phyloP scores from a whole-genome alignment of 1,140 invertebrate genomes.

The Neuroterus valhalla region DNA sequence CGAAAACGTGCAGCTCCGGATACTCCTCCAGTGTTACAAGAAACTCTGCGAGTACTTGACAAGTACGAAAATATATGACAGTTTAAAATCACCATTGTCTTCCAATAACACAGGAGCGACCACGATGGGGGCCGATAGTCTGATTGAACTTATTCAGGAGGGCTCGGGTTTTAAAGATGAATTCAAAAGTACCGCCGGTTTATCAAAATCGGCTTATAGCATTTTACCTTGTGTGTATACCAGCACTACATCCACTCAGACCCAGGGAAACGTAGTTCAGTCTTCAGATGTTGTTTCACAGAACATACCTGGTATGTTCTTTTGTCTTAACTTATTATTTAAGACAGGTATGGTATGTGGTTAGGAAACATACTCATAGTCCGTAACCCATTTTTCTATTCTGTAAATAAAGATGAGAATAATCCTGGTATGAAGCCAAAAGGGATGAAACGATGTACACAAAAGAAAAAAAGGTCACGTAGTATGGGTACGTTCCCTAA shows the following conservation, averaged over 20 bases:
- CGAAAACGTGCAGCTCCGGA: slow-evolving; percentile 88
- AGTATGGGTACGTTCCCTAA: too few relatives aligned
- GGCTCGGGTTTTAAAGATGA: slow-evolving; percentile 86
- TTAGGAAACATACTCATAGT: neutral
- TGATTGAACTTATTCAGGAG: slow-evolving; percentile 86
- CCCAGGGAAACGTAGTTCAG: slow-evolving; percentile 72
- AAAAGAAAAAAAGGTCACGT: too few relatives aligned
- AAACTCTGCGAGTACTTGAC: slow-evolving; percentile 89
- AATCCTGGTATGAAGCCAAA: too few relatives aligned
- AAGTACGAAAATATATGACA: slow-evolving; percentile 81
- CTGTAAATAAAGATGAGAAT: too few relatives aligned
- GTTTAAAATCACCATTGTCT: slow-evolving; percentile 72
- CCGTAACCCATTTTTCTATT: neutral
- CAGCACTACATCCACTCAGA: slow-evolving; percentile 81
- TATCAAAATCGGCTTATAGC: slow-evolving; percentile 83
- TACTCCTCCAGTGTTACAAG: slow-evolving; percentile 90
- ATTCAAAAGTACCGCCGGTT: slow-evolving; percentile 81
- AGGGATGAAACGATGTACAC: too few relatives aligned
- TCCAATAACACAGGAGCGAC: slow-evolving; percentile 74
- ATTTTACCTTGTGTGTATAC: slow-evolving; percentile 84
- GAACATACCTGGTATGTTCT: slow-evolving; percentile 60
- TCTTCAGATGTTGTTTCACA: slow-evolving; percentile 66
- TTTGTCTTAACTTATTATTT: slow-evolving; percentile 31
- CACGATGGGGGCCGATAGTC: slow-evolving; percentile 74
- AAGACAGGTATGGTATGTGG: neutral